Percentiles rank a stretch among this genome's conserved stretches.
Conservation (phyloP, 2,797 vertebrate species). For the Semotilus atromaculatus region DNA sequence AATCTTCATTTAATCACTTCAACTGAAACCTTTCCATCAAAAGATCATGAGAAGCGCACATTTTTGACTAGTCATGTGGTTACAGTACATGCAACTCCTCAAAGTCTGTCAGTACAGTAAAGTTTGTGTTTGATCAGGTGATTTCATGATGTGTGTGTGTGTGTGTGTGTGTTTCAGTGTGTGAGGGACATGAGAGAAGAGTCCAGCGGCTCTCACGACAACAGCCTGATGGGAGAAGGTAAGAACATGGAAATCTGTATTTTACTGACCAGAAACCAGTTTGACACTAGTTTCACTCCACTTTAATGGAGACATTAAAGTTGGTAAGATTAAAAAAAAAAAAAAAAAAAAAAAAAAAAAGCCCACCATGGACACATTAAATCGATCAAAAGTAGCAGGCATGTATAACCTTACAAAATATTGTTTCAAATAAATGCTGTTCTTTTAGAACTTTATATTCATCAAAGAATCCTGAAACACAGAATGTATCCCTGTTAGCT, state of each 20-base stretch:
- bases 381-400: neutral
- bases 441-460: too few species aligned
- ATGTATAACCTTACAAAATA: neutral
- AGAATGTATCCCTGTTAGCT: too few species aligned
- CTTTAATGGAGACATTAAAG: neutral
- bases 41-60: neutral
- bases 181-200: conserved; percentile 83
- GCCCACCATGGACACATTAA: neutral
- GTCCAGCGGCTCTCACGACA: conserved; percentile 73
- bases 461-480: neutral
- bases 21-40: neutral
- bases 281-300: conserved; percentile 29
- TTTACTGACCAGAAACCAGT: neutral
- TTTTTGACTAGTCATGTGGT: neutral
- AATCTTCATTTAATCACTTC: neutral
- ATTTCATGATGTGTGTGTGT: neutral
- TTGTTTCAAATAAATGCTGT: neutral
- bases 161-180: conserved; percentile 64
- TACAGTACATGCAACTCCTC: neutral
- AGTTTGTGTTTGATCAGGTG: conserved; percentile 23
- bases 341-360: too few species aligned
- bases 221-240: conserved; percentile 84
- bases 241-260: conserved; percentile 51
- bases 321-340: too few species aligned
- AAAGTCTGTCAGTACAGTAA: neutral